Base-by-base conservation (phyloP, 2,113 vertebrate species). In the Grammomys dolichurus region DNA sequence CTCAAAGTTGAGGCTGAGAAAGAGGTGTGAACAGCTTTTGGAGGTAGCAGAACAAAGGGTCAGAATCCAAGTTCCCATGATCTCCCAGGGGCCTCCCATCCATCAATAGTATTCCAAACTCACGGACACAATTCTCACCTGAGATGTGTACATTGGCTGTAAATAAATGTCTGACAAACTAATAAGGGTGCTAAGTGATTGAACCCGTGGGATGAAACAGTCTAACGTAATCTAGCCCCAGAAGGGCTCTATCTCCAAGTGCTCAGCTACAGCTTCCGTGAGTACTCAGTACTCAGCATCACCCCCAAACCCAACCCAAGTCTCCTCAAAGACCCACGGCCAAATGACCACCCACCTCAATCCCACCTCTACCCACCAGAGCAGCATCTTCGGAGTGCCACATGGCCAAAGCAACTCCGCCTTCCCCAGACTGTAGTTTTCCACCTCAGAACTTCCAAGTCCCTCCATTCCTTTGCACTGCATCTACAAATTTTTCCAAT, bases 401-500 rank as follows among this genome's bases (percentile, higher is more conserved):
- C 40, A 63, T n/a, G 85, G 24, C 63, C 77, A 7, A 0, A 88
- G 73, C 36, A 93, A 88, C 31, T 14, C 60, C 24, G 31, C 17
- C 20, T 80, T 93, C 33, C 87, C 54, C 11, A 54, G 75, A 88
- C 28, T 86, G 92, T 60, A 80, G 85, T 97, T 97, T 96, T 97
- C 94, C 73, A 96, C 40, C n/a, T 87, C 82, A 87, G 78, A 86
- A 67, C 73, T 77, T 87, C 65, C 63, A 90, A 86, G 96, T 96
- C 96, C 97, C 69, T 58, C 70, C 82, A 93, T 94, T 84, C 51
- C 87, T 98, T 97, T 97, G 95, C 94, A 96, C 97, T 97, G 98
- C 96, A 97, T 96, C 97, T 97, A 95, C 97, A 97, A 97, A 97
- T 96, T 86, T 97, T 96, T 97, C 94, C 98, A 95, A 88, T 96